phyloP scores from a whole-genome alignment of 2,888 invertebrate species.

The Morpho deidamia region DNA sequence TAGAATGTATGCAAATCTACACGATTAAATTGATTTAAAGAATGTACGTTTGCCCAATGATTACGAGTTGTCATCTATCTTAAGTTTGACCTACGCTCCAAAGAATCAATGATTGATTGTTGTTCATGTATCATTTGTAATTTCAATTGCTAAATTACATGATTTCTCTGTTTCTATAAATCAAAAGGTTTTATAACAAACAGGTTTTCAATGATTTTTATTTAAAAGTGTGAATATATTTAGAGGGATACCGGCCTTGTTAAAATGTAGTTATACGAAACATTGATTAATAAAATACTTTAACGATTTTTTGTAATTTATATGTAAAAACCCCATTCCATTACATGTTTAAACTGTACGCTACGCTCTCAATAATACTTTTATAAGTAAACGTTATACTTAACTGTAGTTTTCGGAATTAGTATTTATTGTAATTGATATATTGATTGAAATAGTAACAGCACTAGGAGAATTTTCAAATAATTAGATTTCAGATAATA shows the following conservation, averaged over 20 bases:
- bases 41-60: conserved; percentile 24
- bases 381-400: too few species aligned
- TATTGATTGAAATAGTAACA: too few species aligned
- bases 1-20: conserved; percentile 4
- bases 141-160: conserved; percentile 7
- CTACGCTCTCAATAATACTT: too few species aligned
- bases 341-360: too few species aligned
- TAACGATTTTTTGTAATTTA: not conserved
- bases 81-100: conserved; percentile 27
- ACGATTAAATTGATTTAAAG: conserved; percentile 22
- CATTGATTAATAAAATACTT: not conserved
- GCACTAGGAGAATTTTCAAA: too few species aligned
- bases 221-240: not conserved
- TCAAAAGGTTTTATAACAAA: not conserved
- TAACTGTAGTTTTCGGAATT: too few species aligned
- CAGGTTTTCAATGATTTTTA: not conserved
- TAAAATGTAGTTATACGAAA: too few species aligned
- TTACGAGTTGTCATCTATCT: conserved; percentile 23
- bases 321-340: too few species aligned
- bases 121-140: conserved; percentile 8
- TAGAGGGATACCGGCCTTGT: too few species aligned
- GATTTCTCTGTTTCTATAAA: not conserved
- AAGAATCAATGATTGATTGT: conserved; percentile 26
- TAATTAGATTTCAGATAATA: too few species aligned
- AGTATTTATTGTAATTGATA: too few species aligned